phyloP scores from a whole-genome alignment of 92 coral and sea anemone species.

The Bergia puertoricense region DNA sequence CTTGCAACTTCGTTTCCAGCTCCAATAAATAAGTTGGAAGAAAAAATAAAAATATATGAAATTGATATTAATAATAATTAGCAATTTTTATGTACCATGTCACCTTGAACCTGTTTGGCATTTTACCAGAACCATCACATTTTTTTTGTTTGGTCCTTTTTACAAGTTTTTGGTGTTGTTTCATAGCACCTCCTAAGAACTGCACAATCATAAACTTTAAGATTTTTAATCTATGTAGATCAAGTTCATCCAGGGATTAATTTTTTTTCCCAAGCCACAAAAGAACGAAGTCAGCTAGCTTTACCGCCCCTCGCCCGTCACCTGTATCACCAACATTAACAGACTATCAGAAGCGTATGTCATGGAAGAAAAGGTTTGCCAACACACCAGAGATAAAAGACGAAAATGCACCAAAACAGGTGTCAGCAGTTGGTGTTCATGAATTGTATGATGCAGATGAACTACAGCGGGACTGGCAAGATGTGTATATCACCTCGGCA shows the following conservation, averaged over 20 bases:
- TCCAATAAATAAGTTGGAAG: too few species aligned
- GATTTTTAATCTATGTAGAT: not conserved
- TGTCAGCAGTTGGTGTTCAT: conserved; percentile 72
- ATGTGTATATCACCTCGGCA: conserved; percentile 87
- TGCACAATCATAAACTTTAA: not conserved
- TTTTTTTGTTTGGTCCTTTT: too few species aligned
- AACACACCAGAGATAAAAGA: conserved; percentile 43
- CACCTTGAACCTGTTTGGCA: too few species aligned
- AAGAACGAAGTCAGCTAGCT: conserved; percentile 36
- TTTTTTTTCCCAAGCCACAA: not conserved
- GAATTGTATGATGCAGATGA: conserved; percentile 90
- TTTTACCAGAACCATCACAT: too few species aligned
- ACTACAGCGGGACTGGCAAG: conserved; percentile 86
- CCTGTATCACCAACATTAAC: conserved; percentile 82
- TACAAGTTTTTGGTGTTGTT: too few species aligned
- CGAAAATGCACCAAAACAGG: conserved; percentile 28
- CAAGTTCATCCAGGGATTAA: not conserved
- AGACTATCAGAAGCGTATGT: conserved; percentile 74
- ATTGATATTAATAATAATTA: too few species aligned
- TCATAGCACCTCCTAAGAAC: too few species aligned
- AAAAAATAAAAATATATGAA: too few species aligned
- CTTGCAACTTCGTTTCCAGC: too few species aligned
- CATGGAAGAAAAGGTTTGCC: conserved; percentile 71
- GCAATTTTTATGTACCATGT: too few species aligned
- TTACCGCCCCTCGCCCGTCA: conserved; percentile 72